Evolutionary conservation across 2,797 vertebrate genomes (phyloP).

Genomic region (Sebastes cheni): DNA sequence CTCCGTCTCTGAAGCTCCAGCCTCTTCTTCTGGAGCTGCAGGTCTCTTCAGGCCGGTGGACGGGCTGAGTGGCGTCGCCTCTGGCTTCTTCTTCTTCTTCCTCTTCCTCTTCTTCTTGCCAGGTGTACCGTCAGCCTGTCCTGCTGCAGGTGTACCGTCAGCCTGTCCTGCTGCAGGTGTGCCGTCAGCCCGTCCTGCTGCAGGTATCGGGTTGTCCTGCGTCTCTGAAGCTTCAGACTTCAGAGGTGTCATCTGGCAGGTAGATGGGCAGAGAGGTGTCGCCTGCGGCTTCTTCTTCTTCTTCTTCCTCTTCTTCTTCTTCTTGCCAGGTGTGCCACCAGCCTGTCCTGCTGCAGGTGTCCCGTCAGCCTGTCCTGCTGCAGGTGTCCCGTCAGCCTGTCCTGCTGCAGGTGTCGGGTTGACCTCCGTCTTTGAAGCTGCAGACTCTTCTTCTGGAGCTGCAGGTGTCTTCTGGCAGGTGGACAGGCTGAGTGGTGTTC

Average conservation of each 20-base stretch:
- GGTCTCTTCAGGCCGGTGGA: constrained; percentile 19
- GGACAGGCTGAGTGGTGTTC: not conserved
- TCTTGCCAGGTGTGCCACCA: no score
- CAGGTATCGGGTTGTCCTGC: not conserved
- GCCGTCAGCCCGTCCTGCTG: no score
- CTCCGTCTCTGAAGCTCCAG: constrained; percentile 27
- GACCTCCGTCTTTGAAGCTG: no score
- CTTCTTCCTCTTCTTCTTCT: constrained; percentile 46
- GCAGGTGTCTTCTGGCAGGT: not conserved
- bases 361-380: no score
- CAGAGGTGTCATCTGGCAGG: no score
- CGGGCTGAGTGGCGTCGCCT: not conserved
- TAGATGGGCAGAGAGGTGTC: no score
- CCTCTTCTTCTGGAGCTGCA: constrained; percentile 30
- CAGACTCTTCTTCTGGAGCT: constrained; percentile 15
- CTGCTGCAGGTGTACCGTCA: no score
- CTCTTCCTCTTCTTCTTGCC: constrained; percentile 55
- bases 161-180: no score
- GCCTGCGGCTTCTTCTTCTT: not conserved
- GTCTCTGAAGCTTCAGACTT: not conserved
- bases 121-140: not conserved
- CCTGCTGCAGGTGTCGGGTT: no score
- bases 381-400: no score
- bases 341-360: no score
- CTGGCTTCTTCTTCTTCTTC: constrained; percentile 49